Base-by-base conservation (phyloP, 1,140 invertebrate genomes). In the Frieseomelitta varia region DNA sequence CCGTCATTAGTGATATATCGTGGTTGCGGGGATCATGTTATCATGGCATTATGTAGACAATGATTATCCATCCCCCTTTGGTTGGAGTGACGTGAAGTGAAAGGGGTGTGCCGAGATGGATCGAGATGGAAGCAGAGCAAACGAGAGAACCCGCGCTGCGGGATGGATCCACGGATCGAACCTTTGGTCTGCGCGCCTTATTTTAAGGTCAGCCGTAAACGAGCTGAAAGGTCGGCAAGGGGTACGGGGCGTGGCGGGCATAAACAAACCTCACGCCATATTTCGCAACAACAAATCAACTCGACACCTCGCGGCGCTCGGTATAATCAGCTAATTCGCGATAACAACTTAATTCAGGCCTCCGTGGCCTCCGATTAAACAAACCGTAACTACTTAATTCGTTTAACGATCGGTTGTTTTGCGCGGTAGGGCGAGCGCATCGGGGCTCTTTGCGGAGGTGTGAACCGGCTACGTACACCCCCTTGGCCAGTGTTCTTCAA, bases 331-430 rank as follows among this genome's bases (percentile, higher is more conserved):
- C 92, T 92, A 94, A 94, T 92, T 92, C 88, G 82, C 89, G 89
- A 90, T 93, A 94, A 94, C 92, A 92, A 94, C 93, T 92, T 94
- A 94, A 94, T 94, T 93, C 89, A 85, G 88, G 89, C 91, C 90
- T 92, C 86, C 84, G 90, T 91, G 85, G 76, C 58, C 77, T 47
- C 87, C 91, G 92, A 93, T 93, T 92, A 93, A 93, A 93, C 93
- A 93, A 93, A 92, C 83, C 89, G 89, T 93, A 92, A 94, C 90
- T 89, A 90, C 90, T 93, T 89, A 91, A 92, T 93, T 91, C 86
- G 76, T 69, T 82, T 91, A 93, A 93, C 85, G 88, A 89, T 67
- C 85, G 65, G 85, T 80, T n/a, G 88, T 83, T 47, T 47, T 81
- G 65, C 85, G 87, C 75, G 85, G 78, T 84, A 87, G 81, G 87